Conservation (phyloP, 2,888 invertebrate genomes). For the Tridacna crocea region DNA sequence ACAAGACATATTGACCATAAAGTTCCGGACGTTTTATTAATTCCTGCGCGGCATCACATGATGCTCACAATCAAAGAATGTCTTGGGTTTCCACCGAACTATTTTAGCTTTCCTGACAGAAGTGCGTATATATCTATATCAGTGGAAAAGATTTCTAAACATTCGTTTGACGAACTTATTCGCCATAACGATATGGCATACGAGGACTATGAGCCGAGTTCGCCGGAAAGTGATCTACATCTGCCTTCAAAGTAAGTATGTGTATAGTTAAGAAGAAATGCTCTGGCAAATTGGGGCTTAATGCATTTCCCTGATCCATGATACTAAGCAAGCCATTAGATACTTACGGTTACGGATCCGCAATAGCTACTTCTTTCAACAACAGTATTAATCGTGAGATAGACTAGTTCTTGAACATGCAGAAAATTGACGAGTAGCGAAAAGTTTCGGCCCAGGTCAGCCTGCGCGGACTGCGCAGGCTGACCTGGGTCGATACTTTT, state of each 20-base stretch:
- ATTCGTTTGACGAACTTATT: constrained; percentile 63
- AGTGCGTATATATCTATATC: constrained; percentile 54
- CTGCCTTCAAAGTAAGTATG: constrained; percentile 5
- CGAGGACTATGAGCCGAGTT: constrained; percentile 61
- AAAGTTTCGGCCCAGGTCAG: too few relatives aligned
- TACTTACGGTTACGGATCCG: too few relatives aligned
- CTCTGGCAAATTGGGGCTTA: too few relatives aligned
- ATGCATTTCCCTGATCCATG: too few relatives aligned
- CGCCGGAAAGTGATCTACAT: constrained; percentile 20
- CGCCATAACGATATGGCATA: constrained; percentile 68
- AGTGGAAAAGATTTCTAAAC: constrained; percentile 65
- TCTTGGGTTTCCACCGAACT: constrained; percentile 72
- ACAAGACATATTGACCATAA: constrained; percentile 54
- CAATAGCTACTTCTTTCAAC: too few relatives aligned
- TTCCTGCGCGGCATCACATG: constrained; percentile 69
- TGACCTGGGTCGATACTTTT: too few relatives aligned
- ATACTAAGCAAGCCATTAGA: too few relatives aligned
- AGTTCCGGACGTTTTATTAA: constrained; percentile 66
- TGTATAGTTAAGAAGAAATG: too few relatives aligned
- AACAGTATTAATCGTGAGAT: too few relatives aligned
- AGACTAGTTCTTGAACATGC: too few relatives aligned
- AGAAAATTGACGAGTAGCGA: too few relatives aligned
- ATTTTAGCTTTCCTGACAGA: constrained; percentile 69
- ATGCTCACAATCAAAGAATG: constrained; percentile 63
- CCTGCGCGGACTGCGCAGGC: too few relatives aligned